Conservation (phyloP, 2,888 invertebrate species). For the Drosophila colorata region DNA sequence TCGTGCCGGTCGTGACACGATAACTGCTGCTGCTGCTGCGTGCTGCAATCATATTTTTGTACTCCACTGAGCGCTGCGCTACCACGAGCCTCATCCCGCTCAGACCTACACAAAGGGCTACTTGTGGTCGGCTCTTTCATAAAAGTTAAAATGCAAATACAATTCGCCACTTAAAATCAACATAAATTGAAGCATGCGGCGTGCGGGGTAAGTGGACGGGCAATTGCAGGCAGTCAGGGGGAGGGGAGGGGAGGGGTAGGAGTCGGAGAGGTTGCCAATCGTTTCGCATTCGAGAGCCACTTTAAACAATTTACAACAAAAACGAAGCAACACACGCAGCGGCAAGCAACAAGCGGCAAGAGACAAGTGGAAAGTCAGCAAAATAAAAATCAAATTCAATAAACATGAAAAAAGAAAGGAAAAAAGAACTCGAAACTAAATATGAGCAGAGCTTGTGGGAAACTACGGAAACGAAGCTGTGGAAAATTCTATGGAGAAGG, state of each 20-base stretch:
- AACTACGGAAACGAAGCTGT: constrained; percentile 7
- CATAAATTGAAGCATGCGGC: constrained; percentile 62
- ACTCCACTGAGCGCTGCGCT: not conserved
- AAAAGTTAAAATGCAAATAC: constrained; percentile 75
- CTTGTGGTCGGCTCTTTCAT: constrained; percentile 68
- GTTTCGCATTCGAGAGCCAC: constrained; percentile 59
- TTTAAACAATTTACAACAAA: constrained; percentile 67
- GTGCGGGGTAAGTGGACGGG: constrained; percentile 17
- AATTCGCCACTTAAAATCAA: constrained; percentile 79
- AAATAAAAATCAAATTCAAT: constrained; percentile 52
- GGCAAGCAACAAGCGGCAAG: constrained; percentile 2
- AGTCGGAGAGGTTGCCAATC: constrained; percentile 32
- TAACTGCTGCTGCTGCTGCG: not conserved
- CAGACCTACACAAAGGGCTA: constrained; percentile 48
- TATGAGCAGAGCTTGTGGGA: constrained; percentile 9
- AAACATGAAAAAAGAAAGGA: constrained; percentile 12
- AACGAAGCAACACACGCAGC: constrained; percentile 20
- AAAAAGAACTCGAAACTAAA: constrained; percentile 20
- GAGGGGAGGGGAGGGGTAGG: not conserved
- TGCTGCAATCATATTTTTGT: constrained; percentile 1
- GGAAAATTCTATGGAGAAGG: constrained; percentile 23
- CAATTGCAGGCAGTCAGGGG: constrained; percentile 3
- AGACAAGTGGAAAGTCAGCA: constrained; percentile 26
- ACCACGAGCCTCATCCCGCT: not conserved
- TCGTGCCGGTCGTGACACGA: constrained; percentile 26